Evolutionary conservation across 2,113 vertebrate species (phyloP).

Genomic region (Capreolus pygargus): DNA sequence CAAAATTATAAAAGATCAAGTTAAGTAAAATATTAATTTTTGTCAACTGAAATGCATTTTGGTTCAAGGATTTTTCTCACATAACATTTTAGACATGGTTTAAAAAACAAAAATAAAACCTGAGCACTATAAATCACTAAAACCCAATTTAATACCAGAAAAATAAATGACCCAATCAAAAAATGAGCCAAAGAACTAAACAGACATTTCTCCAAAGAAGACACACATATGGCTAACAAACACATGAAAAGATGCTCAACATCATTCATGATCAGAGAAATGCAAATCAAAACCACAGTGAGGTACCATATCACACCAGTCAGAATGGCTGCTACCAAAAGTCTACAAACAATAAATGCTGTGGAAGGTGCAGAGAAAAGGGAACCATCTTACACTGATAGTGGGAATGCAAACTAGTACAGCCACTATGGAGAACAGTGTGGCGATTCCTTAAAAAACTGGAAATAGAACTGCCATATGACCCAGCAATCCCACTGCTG

Average conservation of each 20-base stretch:
- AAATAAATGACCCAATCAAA: background rate
- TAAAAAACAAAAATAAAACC: background rate
- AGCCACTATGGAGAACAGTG: background rate
- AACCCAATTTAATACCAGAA: background rate
- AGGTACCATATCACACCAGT: accelerated
- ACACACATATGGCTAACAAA: background rate
- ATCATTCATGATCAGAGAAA: background rate
- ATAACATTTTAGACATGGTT: background rate
- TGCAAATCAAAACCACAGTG: background rate
- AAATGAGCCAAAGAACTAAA: background rate
- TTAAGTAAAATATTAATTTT: background rate
- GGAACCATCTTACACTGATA: background rate
- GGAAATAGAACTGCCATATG: background rate
- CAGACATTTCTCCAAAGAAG: background rate
- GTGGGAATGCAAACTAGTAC: background rate
- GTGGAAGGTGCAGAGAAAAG: background rate
- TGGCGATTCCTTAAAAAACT: background rate
- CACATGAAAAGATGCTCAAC: background rate
- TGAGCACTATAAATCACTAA: background rate
- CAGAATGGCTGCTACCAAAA: background rate
- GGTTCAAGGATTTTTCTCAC: background rate
- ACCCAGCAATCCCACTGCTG: background rate
- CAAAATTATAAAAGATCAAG: background rate
- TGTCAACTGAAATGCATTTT: background rate
- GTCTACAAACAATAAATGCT: background rate